Base-by-base conservation (phyloP, 2,888 invertebrate genomes). In the Andrena chrysosceles region DNA sequence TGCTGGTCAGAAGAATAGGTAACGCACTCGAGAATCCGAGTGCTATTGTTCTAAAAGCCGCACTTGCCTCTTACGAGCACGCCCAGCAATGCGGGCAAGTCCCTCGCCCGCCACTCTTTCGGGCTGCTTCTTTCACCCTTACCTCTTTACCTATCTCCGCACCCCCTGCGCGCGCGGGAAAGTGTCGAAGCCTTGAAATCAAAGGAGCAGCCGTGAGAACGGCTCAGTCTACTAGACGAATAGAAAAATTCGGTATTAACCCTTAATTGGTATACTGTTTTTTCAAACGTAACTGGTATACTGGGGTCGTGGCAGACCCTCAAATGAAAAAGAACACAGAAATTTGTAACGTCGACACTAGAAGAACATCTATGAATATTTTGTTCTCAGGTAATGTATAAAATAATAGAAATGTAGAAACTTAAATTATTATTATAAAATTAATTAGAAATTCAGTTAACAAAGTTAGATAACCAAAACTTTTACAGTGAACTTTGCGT, bases 1-100 rank as follows among this genome's bases (percentile, higher is more conserved):
- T 80, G 82, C 72, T 81, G 80, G 85, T 85, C 86, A 85, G 77
- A 90, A 90, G 90, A 90, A 90, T 90, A 87, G 90, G 83, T 82
- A 83, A 88, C 86, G 87, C 81, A 87, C 90, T 90, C 72, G 77
- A 84, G 83, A 62, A 70, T 42, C 85, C 26, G 83, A 88, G 90
- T 86, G 85, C 89, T 85, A 90, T 90, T 90, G 90, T 90, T 89
- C 87, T 87, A 90, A 88, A 89, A 89, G 86, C 83, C 87, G 84
- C 71, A 77, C 85, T 72, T 33, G 81, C 74, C 80, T 81, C 73
- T 86, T 70, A 79, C 56, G 83, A 78, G 63, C 26, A 69, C 77
- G 73, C 49, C 74, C 23, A 42, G 71, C 71, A 71, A 78, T 86
- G 86, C 86, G 88, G 85, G 83, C 74, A 35, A 80, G 63, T 81